Evolutionary conservation across 1,140 invertebrate species (phyloP).

Genomic region (Pogonomyrmex californicus): DNA sequence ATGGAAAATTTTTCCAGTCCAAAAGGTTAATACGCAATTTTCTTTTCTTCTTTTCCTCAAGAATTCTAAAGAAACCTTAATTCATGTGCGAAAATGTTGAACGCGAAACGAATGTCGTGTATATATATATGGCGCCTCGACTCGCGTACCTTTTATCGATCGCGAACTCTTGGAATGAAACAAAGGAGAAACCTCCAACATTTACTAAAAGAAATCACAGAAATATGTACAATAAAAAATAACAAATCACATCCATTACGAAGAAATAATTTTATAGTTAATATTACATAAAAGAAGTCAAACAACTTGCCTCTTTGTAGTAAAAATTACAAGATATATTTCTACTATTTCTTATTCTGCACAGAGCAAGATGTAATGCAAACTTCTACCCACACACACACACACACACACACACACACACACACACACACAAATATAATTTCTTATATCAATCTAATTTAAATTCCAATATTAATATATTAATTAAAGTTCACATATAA

Average conservation of each 20-base stretch:
- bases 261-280: background rate
- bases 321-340: background rate
- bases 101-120: constrained; percentile 5
- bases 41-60: constrained; percentile 15
- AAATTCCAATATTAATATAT: background rate
- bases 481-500: constrained; percentile 1
- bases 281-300: background rate
- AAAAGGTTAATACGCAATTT: constrained; percentile 32
- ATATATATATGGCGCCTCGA: background rate
- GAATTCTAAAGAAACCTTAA: constrained; percentile 35
- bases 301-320: background rate
- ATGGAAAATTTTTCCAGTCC: constrained; percentile 17
- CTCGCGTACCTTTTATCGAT: constrained; percentile 15
- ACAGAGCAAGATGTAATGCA: background rate
- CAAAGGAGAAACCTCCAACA: background rate
- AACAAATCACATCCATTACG: background rate
- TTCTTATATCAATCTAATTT: background rate
- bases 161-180: background rate
- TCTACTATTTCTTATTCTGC: background rate
- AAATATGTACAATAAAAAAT: constrained; percentile 9
- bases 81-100: constrained; percentile 37
- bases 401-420: too few species aligned
- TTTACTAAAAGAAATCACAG: background rate
- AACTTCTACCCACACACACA: background rate
- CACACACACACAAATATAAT: too few species aligned